These are phyloP conservation scores for Esox lucius DNA, from an alignment of 2,797 vertebrate species.

Conservation along the genomic window DNA sequence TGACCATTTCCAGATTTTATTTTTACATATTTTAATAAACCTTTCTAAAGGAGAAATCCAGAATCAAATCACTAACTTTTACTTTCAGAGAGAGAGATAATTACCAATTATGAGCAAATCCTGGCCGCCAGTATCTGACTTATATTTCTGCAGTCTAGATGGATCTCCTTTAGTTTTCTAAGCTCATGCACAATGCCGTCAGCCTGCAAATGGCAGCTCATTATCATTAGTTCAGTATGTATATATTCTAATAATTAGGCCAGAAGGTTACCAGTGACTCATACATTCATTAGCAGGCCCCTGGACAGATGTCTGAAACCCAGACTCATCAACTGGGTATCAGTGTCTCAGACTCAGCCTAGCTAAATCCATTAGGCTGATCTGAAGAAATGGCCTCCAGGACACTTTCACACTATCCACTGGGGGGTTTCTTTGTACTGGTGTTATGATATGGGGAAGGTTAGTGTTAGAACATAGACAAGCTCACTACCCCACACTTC, in stretches of 20 bases:
- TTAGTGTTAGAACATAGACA: too few relatives aligned
- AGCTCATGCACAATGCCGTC: constrained; percentile 23
- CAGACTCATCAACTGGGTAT: constrained; percentile 18
- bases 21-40: constrained; percentile 61
- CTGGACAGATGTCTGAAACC: constrained; percentile 25
- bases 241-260: constrained; percentile 44
- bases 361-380: constrained; percentile 17
- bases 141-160: neutral
- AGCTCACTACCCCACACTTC: too few relatives aligned
- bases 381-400: constrained; percentile 2
- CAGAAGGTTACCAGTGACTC: constrained; percentile 35
- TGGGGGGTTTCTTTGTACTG: neutral
- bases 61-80: constrained; percentile 61
- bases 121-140: neutral
- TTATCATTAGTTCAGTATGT: constrained; percentile 27
- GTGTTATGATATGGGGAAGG: too few relatives aligned
- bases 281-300: constrained; percentile 16
- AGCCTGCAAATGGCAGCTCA: constrained; percentile 31
- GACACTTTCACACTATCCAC: neutral
- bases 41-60: constrained; percentile 47
- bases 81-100: constrained; percentile 52
- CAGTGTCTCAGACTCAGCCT: neutral
- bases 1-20: too few relatives aligned
- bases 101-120: constrained; percentile 43
- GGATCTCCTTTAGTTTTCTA: constrained; percentile 41